These are phyloP conservation scores for Zophobas morio DNA, from an alignment of 1,140 invertebrate genomes.

Conservation along the genomic window DNA sequence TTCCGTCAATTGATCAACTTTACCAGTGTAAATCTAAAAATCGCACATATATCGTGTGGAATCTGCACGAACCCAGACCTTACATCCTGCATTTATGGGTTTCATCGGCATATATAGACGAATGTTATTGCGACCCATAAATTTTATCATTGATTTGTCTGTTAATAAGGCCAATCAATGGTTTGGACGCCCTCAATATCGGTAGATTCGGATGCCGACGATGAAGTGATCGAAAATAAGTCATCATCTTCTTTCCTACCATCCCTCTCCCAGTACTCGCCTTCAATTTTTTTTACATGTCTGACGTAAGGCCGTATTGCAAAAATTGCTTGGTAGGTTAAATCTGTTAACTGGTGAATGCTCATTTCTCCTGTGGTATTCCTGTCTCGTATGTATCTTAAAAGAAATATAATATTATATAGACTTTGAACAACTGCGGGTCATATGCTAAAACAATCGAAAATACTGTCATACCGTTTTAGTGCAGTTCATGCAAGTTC, in stretches of 20 bases:
- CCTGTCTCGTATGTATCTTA: not conserved
- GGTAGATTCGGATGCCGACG: not conserved
- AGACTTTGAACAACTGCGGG: no score
- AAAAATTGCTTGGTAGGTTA: not conserved
- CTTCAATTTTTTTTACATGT: not conserved
- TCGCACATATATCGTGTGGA: no score
- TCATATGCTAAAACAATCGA: no score
- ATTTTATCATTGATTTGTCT: no score
- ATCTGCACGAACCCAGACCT: no score
- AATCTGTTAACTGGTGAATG: not conserved
- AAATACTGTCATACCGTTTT: not conserved
- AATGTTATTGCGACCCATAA: no score
- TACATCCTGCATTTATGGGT: no score
- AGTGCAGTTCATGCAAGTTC: not conserved
- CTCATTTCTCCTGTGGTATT: not conserved
- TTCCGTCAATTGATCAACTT: no score
- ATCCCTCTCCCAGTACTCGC: not conserved
- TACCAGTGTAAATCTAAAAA: no score
- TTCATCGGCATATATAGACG: no score
- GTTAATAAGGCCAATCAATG: no score
- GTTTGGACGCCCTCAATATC: not conserved
- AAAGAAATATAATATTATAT: no score
- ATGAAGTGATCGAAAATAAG: not conserved
- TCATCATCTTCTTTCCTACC: not conserved
- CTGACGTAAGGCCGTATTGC: not conserved